Evolutionary conservation across 2,888 invertebrate species (phyloP).

Genomic region (Spicauda simplicius): DNA sequence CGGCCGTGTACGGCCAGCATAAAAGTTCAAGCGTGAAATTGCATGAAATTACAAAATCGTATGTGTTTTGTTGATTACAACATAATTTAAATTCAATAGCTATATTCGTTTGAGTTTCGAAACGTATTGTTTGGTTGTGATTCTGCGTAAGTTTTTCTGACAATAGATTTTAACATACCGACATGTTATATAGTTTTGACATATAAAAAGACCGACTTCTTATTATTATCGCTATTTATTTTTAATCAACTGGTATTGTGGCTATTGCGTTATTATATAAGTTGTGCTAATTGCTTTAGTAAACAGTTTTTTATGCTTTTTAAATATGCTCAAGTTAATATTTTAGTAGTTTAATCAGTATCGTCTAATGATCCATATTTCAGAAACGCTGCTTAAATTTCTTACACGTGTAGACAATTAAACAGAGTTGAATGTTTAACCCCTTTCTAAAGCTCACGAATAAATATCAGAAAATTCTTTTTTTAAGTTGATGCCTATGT

Average conservation of each 20-base stretch:
- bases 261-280: too few species aligned
- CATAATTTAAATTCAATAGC: slow-evolving; percentile 38
- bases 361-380: too few species aligned
- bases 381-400: too few species aligned
- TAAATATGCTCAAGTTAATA: too few species aligned
- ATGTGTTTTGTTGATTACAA: slow-evolving; percentile 37
- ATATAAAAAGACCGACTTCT: slow-evolving; percentile 1
- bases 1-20: slow-evolving; percentile 64
- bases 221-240: background rate
- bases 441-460: too few species aligned
- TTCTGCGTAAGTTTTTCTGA: slow-evolving; percentile 28
- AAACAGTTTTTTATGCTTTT: too few species aligned
- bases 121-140: slow-evolving; percentile 25
- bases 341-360: too few species aligned
- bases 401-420: too few species aligned
- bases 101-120: slow-evolving; percentile 31
- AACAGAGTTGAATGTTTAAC: too few species aligned
- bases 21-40: slow-evolving; percentile 59
- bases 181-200: slow-evolving; percentile 15
- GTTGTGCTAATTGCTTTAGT: too few species aligned
- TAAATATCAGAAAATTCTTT: too few species aligned
- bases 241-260: background rate
- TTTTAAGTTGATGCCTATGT: too few species aligned
- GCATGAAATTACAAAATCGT: slow-evolving; percentile 37
- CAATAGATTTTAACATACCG: slow-evolving; percentile 34